Evolutionary conservation across 2,888 invertebrate genomes (phyloP).

Genomic region (Pristionchus mayeri): DNA sequence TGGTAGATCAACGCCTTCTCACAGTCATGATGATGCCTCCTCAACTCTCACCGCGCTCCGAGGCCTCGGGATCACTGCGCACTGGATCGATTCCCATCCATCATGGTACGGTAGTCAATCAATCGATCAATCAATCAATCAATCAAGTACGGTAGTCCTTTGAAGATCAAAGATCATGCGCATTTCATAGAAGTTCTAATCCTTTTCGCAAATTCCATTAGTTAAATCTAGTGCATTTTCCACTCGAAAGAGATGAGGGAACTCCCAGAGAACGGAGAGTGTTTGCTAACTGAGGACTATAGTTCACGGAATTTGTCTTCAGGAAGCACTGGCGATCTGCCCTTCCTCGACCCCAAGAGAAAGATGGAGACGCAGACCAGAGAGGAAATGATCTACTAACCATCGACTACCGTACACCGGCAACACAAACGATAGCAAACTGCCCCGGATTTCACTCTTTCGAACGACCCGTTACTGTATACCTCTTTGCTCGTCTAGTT

Average conservation of each 20-base stretch:
- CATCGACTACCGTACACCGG: conserved; percentile 9
- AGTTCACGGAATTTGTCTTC: too few species aligned
- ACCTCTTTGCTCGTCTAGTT: conserved; percentile 35
- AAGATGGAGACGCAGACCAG: conserved; percentile 72
- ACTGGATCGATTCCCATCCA: conserved; percentile 40
- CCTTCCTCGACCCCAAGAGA: conserved; percentile 72
- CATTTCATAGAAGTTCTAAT: too few species aligned
- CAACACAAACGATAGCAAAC: not conserved
- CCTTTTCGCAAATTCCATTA: too few species aligned
- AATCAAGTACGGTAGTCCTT: too few species aligned
- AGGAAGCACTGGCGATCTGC: conserved; percentile 59
- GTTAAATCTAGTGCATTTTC: too few species aligned
- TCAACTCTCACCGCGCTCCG: conserved; percentile 20
- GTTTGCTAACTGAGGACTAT: too few species aligned
- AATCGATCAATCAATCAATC: too few species aligned
- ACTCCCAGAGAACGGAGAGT: too few species aligned
- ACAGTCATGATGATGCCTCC: conserved; percentile 41
- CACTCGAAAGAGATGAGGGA: too few species aligned
- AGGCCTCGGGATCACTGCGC: not conserved
- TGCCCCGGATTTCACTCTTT: too few species aligned
- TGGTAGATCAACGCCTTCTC: not conserved
- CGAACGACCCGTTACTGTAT: conserved; percentile 43
- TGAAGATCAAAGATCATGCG: too few species aligned
- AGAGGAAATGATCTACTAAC: conserved; percentile 70
- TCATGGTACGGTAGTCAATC: not conserved